These are phyloP conservation scores for Ochlodes sylvanus DNA, from an alignment of 2,888 invertebrate species.

Conservation along the genomic window DNA sequence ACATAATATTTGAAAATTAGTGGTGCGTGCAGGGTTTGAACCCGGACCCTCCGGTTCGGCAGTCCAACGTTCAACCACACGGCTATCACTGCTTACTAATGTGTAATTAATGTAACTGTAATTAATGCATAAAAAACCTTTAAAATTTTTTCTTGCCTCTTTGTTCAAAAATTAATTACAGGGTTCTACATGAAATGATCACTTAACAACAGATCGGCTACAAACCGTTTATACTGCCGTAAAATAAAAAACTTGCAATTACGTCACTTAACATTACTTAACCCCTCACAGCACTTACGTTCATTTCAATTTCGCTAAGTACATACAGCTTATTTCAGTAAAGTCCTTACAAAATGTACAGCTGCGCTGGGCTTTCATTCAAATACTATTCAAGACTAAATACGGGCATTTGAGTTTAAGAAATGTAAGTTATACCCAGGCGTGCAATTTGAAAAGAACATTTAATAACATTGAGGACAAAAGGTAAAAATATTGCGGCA, in stretches of 20 bases:
- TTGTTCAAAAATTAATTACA: no score
- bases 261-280: conserved; percentile 25
- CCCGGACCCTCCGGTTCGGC: no score
- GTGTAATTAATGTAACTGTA: no score
- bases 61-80: no score
- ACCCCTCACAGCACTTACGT: not conserved
- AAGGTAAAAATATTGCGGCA: conserved; percentile 13
- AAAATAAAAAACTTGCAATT: conserved; percentile 7
- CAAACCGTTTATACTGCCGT: not conserved
- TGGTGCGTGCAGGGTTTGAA: no score
- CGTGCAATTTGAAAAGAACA: conserved; percentile 23
- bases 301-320: conserved; percentile 24
- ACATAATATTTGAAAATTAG: no score
- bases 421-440: conserved; percentile 21
- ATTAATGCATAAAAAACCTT: no score
- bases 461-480: conserved; percentile 29
- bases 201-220: no score
- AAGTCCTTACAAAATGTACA: conserved; percentile 21
- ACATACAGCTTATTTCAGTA: conserved; percentile 21
- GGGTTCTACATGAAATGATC: no score
- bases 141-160: no score
- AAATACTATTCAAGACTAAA: conserved; percentile 35
- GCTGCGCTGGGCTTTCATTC: conserved; percentile 27
- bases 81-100: no score
- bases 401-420: conserved; percentile 28